Conservation (phyloP, 1,140 invertebrate species). For the Araneus ventricosus region DNA sequence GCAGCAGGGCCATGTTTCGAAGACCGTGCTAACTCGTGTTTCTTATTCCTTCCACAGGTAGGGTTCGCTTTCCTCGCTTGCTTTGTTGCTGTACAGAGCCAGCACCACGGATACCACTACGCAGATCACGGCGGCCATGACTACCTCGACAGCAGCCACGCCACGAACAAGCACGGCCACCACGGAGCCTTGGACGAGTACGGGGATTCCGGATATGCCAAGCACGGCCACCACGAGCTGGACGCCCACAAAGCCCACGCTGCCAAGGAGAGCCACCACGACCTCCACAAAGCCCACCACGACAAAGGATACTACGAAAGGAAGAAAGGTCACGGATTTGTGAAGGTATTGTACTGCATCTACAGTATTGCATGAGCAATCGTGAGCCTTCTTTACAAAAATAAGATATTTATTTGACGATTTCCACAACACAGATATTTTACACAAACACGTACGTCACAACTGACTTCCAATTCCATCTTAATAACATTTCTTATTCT, state of each 20-base stretch:
- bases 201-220: constrained; percentile 25
- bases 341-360: constrained; percentile 4
- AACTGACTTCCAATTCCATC: too few relatives aligned
- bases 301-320: constrained; percentile 58
- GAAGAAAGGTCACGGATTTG: constrained; percentile 63
- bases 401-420: neutral
- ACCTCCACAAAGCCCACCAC: neutral
- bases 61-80: neutral
- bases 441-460: too few relatives aligned
- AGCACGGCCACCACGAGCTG: constrained; percentile 40
- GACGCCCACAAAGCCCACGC: constrained; percentile 1
- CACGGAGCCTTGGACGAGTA: constrained; percentile 12
- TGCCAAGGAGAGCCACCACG: constrained; percentile 35
- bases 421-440: too few relatives aligned
- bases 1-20: too few relatives aligned
- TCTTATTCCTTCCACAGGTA: neutral
- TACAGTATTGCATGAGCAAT: neutral
- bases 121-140: constrained; percentile 62
- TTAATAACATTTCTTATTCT: too few relatives aligned
- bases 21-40: neutral
- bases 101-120: constrained; percentile 1
- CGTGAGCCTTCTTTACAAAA: neutral
- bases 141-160: constrained; percentile 28
- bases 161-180: constrained; percentile 12
- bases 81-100: neutral